These are phyloP conservation scores for Tichodroma muraria DNA, from an alignment of 2,113 vertebrate species.

Conservation along the genomic window DNA sequence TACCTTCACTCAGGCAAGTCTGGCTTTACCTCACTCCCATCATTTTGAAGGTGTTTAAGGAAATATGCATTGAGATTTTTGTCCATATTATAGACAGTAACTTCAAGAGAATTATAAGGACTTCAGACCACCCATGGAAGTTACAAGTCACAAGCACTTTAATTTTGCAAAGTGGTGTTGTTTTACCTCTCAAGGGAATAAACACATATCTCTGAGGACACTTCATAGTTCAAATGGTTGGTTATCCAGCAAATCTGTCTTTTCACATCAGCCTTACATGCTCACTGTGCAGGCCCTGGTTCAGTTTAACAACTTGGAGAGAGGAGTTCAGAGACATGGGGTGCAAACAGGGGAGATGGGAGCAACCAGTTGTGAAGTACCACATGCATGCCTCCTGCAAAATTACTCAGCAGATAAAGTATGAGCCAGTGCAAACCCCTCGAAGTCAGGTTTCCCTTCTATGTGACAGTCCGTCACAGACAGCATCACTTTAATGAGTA, in stretches of 20 bases:
- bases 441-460: not conserved
- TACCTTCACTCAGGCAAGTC: not conserved
- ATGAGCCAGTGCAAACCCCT: not conserved
- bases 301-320: not conserved
- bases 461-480: not conserved
- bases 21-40: not conserved
- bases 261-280: not conserved
- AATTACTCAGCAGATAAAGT: not conserved
- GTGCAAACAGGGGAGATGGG: not conserved
- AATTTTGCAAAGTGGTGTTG: not conserved
- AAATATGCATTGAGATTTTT: not conserved
- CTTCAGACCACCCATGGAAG: not conserved
- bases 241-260: not conserved
- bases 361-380: not conserved
- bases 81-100: not conserved
- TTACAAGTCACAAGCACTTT: not conserved
- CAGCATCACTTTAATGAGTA: not conserved
- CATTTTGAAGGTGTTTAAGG: not conserved
- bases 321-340: not conserved
- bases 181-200: not conserved
- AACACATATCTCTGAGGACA: not conserved
- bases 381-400: accelerated
- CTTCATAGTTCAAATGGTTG: not conserved
- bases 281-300: not conserved
- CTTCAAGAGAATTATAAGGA: not conserved